phyloP scores from a whole-genome alignment of 2,797 vertebrate genomes.

The Cephalopachus bancanus region DNA sequence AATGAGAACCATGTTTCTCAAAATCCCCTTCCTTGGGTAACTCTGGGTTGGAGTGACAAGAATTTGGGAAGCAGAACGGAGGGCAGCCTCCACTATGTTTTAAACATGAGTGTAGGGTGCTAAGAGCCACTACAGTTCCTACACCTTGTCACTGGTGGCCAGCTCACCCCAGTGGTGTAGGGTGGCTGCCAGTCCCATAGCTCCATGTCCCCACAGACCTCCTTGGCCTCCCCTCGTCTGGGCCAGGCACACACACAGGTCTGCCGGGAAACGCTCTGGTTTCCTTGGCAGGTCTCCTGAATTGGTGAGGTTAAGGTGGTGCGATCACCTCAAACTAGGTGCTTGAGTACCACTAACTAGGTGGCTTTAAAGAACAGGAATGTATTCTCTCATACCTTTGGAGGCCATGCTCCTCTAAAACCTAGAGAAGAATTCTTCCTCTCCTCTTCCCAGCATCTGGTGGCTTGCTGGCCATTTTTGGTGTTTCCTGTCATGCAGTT shows the following conservation, averaged over 20 bases:
- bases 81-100: neutral
- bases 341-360: neutral
- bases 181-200: neutral
- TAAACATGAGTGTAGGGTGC: rapidly evolving
- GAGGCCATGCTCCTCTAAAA: neutral
- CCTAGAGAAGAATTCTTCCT: neutral
- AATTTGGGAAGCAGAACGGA: neutral
- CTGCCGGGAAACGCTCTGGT: neutral
- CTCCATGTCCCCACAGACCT: neutral
- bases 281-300: neutral
- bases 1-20: neutral
- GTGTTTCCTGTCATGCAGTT: neutral
- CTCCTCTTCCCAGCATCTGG: neutral
- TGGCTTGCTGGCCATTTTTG: neutral
- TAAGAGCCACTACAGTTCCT: neutral
- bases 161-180: neutral
- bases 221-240: neutral
- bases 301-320: neutral
- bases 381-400: neutral
- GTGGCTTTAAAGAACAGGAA: neutral
- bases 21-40: neutral
- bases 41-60: neutral
- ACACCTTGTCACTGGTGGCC: neutral
- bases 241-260: neutral
- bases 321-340: neutral